These are phyloP conservation scores for Trachelus tabidus DNA, from an alignment of 2,888 invertebrate species.

Conservation along the genomic window DNA sequence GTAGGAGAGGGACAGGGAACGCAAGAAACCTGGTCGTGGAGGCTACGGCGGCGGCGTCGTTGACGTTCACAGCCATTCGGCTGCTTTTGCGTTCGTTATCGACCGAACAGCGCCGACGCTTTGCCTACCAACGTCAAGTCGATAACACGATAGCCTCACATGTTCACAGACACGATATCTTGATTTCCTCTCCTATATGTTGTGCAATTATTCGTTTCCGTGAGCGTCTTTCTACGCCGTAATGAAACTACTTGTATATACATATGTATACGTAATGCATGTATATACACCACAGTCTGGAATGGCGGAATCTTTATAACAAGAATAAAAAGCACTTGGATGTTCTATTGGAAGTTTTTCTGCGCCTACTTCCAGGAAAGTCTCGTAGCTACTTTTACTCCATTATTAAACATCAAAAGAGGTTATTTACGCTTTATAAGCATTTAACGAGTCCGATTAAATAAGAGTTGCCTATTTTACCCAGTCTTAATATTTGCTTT, in stretches of 20 bases:
- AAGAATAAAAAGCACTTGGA: background rate
- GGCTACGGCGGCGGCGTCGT: constrained; percentile 11
- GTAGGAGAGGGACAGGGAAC: constrained; percentile 19
- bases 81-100: background rate
- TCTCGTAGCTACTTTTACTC: background rate
- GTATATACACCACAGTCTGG: background rate
- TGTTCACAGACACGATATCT: background rate
- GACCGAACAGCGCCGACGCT: constrained; percentile 6
- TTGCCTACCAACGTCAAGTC: background rate
- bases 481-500: background rate
- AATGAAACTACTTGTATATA: background rate
- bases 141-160: background rate
- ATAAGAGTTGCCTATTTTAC: background rate
- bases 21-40: constrained; percentile 28
- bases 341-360: background rate
- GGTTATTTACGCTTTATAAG: background rate
- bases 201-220: background rate
- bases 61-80: background rate
- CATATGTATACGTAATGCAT: background rate
- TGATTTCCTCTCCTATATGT: background rate
- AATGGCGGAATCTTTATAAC: background rate
- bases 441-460: background rate
- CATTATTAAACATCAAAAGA: background rate
- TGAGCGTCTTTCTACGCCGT: background rate
- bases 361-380: background rate